Base-by-base conservation (phyloP, 1,140 invertebrate genomes). In the Agrypnia vestita region DNA sequence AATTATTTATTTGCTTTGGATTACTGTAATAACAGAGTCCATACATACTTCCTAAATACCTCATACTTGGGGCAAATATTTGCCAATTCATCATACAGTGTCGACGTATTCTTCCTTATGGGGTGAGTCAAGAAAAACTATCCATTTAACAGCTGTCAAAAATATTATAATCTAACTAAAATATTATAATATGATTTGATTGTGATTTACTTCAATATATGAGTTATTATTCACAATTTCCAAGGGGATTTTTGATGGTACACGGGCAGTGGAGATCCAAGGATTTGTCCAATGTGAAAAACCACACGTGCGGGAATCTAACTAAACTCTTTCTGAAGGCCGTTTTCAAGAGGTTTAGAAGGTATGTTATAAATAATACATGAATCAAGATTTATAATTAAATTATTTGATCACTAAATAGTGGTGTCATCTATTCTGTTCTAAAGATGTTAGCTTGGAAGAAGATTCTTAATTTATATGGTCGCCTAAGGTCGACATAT, bases 211-310 rank as follows among this genome's bases (percentile, higher is more conserved):
- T 51, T n/a, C 4, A 53, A 53, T 11, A 51, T 13, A 51, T 1
- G 49, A 51, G n/a, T n/a, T n/a, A 35, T 35, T 35, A 35, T n/a
- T n/a, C n/a, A 13, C 1, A 9, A n/a, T 17, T 56, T 59, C 21
- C 12, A 9, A 78, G 76, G 11, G 76, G 76, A 25, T 78, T 78
- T 59, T 17, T 78, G 51, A n/a, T 69, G 64, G 35, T 61, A 0
- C 47, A 78, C 13, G 15, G 49, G 13, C 47, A 55, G 21, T 55
- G 19, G n/a, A 61, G 19, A 44, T 35, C 21, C 11, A 69, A 69
- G 47, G 13, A 15, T 17, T 4, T 56, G 25, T 21, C 13, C 4
- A 15, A 53, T 71, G 21, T 13, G 55, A 17, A 19, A 0, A 44
- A 69, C n/a, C 44, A 47, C 46, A 47, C 62, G 0, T 51, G n/a